phyloP scores from a whole-genome alignment of 2,797 vertebrate species.

The Onychomys leucogaster region DNA sequence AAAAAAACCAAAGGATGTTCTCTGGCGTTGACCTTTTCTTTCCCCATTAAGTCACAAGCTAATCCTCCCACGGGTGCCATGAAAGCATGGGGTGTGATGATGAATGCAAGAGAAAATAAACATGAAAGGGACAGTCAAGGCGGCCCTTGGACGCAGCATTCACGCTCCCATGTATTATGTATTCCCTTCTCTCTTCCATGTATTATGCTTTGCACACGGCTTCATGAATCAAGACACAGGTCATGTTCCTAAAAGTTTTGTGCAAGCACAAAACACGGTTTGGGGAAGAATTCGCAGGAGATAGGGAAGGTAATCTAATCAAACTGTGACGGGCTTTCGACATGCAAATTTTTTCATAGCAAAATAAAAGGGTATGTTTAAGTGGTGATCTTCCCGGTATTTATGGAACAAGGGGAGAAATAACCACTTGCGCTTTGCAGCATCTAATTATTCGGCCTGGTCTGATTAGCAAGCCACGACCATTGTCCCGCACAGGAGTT shows the following conservation, averaged over 20 bases:
- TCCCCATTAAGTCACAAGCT: neutral
- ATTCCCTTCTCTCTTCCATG: too few species aligned
- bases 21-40: neutral
- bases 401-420: conserved; percentile 42
- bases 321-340: conserved; percentile 19
- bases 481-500: conserved; percentile 5
- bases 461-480: conserved; percentile 37
- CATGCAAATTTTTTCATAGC: conserved; percentile 43
- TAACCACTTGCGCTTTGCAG: conserved; percentile 36
- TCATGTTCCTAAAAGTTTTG: neutral
- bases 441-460: conserved; percentile 52
- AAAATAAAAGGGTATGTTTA: conserved; percentile 51
- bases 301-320: neutral
- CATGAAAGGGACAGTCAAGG: too few species aligned
- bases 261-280: neutral
- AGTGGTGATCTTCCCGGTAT: conserved; percentile 25
- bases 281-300: conserved; percentile 7
- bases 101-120: conserved; percentile 16
- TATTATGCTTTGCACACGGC: neutral
- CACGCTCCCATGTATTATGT: neutral
- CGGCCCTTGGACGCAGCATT: neutral
- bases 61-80: neutral
- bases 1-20: neutral
- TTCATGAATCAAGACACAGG: neutral
- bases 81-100: neutral